Percentiles rank a stretch among this genome's conserved stretches.
Conservation (phyloP, 1,140 invertebrate genomes). For the Brachionus koreanus region DNA sequence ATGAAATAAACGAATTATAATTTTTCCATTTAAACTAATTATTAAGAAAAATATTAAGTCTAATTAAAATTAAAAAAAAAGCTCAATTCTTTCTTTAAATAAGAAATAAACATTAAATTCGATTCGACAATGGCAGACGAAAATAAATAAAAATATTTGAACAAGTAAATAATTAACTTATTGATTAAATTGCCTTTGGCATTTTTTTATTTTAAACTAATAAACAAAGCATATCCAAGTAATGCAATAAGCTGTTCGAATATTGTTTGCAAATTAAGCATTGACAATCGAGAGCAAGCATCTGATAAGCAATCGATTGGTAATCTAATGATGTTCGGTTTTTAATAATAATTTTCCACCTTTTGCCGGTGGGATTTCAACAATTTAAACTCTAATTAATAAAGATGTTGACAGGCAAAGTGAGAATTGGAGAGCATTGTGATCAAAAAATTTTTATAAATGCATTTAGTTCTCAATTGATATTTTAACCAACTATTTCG, state of each 20-base stretch:
- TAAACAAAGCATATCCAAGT: slow-evolving; percentile 21
- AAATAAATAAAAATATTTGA: neutral
- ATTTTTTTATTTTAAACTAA: neutral
- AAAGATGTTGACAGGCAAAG: neutral
- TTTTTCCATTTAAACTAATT: too few relatives aligned
- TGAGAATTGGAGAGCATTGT: neutral
- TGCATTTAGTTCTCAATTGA: neutral
- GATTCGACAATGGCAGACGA: neutral
- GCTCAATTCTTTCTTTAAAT: neutral
- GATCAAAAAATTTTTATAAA: neutral
- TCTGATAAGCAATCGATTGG: slow-evolving; percentile 9
- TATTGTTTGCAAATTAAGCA: neutral
- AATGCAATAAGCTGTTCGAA: slow-evolving; percentile 2
- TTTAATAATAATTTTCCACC: neutral
- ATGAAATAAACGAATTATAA: neutral
- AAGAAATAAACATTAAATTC: slow-evolving; percentile 7
- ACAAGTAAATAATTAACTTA: slow-evolving; percentile 41
- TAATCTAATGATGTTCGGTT: neutral
- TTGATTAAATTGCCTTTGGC: slow-evolving; percentile 40
- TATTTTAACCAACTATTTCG: neutral
- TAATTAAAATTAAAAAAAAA: too few relatives aligned
- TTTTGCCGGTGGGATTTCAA: neutral
- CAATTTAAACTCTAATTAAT: slow-evolving; percentile 11
- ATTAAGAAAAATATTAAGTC: too few relatives aligned
- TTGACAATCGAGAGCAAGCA: slow-evolving; percentile 16